Conservation (phyloP, 2,113 vertebrate genomes). For the Podarcis raffonei region DNA sequence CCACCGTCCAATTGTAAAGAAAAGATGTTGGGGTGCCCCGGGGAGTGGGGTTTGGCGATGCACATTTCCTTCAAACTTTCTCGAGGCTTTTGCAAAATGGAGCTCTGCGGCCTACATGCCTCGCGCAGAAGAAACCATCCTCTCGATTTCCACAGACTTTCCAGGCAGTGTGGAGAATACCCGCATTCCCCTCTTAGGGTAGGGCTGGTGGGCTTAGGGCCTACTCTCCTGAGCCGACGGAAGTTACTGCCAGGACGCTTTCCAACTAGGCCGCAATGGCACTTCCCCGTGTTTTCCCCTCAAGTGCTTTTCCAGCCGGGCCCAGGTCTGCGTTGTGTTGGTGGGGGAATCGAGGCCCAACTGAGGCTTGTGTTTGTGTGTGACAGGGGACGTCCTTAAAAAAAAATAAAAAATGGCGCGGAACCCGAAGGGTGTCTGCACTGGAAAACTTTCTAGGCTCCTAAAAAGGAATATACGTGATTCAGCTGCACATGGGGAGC, state of each 20-base stretch:
- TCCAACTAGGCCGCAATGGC: too few species aligned
- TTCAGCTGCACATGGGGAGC: too few species aligned
- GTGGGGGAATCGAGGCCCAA: not conserved
- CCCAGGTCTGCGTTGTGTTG: not conserved
- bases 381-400: not conserved
- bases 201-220: not conserved
- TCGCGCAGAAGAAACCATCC: rapidly evolving
- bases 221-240: not conserved
- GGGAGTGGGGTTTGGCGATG: not conserved
- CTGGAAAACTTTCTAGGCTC: not conserved
- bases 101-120: not conserved
- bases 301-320: not conserved
- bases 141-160: not conserved
- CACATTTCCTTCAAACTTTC: not conserved
- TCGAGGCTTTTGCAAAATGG: not conserved
- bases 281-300: too few species aligned
- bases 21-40: not conserved
- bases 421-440: not conserved
- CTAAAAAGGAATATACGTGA: too few species aligned
- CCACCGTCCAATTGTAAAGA: not conserved
- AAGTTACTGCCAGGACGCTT: too few species aligned
- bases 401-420: not conserved
- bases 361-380: not conserved
- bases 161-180: not conserved
- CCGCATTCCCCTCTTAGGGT: not conserved